Base-by-base conservation (phyloP, 2,113 vertebrate genomes). In the Caracal caracal region DNA sequence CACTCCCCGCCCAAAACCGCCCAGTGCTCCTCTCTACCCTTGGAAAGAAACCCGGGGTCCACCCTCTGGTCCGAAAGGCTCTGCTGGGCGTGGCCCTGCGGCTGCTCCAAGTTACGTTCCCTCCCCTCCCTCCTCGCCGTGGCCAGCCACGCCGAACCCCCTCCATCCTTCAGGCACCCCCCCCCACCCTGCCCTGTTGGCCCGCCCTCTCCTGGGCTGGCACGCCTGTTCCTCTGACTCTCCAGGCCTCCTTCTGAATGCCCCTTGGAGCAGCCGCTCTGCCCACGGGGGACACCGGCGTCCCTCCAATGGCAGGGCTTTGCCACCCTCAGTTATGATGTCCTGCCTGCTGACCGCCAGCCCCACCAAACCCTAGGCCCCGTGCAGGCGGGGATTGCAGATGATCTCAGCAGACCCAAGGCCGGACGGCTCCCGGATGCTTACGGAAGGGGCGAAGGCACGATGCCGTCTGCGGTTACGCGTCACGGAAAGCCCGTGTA, bases 401-500 rank as follows among this genome's bases (percentile, higher is more conserved):
- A 0, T 0, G 12, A 12, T 19, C 5, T 17, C 40, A 0, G 6
- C 0, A 0, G 20, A 43, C n/a, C 56, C n/a, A 6, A 12, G 51
- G 65, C 30, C n/a, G 0, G 43, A 56, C 3, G 3, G 59, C 59
- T 13, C 40, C 11, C 10, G 2, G n/a, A 20, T 20, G 9, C 26
- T 3, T 4, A 0, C n/a, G 0, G 24, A 53, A 6, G 2, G 17
- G 26, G 0, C 12, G 51, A 59, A 17, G 11, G 53, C 22, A 10
- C 0, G 30, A n/a, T 0, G 0, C 8, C 1, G 8, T 16, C 40
- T 1, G 0, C 0, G 6, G 20, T 0, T 0, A 2, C 1, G 22
- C 6, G 11, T 2, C 56, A 12, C 0, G 3, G 73, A 53, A 49
- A 28, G 30, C 9, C 13, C 0, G 6, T 3, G 5, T 1, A 15